phyloP scores from a whole-genome alignment of 2,888 invertebrate species.

The Volucella bombylans region DNA sequence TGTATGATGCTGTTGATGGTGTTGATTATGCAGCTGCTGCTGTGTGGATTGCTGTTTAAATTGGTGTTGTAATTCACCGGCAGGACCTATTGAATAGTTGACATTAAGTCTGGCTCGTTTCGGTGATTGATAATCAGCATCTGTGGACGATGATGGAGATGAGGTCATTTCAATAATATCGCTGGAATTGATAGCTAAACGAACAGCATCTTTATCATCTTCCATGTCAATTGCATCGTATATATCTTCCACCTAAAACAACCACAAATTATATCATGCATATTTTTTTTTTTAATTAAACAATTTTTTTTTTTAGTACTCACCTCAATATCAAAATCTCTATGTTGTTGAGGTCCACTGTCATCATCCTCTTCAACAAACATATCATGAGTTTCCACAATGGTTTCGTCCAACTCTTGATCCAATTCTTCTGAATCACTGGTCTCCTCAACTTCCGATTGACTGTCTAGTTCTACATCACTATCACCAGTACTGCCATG shows the following conservation, averaged over 20 bases:
- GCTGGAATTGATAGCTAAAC: slow-evolving; percentile 80
- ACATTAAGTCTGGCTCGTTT: slow-evolving; percentile 81
- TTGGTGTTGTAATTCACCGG: slow-evolving; percentile 80
- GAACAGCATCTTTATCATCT: slow-evolving; percentile 83
- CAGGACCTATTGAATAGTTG: slow-evolving; percentile 83
- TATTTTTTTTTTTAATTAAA: not conserved
- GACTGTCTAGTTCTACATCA: slow-evolving; percentile 84
- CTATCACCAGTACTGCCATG: slow-evolving; percentile 87
- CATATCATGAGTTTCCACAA: slow-evolving; percentile 83
- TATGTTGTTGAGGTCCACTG: slow-evolving; percentile 79
- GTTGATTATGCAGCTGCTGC: slow-evolving; percentile 68
- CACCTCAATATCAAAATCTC: slow-evolving; percentile 86
- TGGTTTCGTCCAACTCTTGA: slow-evolving; percentile 84
- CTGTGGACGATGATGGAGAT: slow-evolving; percentile 78
- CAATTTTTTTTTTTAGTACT: slow-evolving; percentile 9
- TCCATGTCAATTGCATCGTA: slow-evolving; percentile 90
- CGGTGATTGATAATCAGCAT: slow-evolving; percentile 83
- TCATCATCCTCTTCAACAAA: slow-evolving; percentile 83
- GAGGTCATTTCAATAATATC: slow-evolving; percentile 77
- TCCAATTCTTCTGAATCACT: slow-evolving; percentile 84
- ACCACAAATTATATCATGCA: slow-evolving; percentile 1
- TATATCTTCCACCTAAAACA: slow-evolving; percentile 85
- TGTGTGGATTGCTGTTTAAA: slow-evolving; percentile 75
- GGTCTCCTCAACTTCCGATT: slow-evolving; percentile 82
- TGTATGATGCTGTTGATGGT: slow-evolving; percentile 75